phyloP scores from a whole-genome alignment of 2,888 invertebrate genomes.

The Sesia bembeciformis region DNA sequence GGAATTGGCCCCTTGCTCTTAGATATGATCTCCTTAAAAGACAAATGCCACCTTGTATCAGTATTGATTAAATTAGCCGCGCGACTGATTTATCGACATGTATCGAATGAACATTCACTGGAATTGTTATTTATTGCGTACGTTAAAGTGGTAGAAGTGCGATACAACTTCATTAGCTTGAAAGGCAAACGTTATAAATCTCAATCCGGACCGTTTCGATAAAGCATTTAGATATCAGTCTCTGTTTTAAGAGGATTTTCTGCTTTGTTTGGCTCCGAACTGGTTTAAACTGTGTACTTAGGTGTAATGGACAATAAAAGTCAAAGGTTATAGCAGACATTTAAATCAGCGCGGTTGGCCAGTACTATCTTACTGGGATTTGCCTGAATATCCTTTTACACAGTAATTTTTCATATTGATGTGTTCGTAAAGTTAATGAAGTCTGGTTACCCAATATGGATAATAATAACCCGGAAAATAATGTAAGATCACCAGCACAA shows the following conservation, averaged over 20 bases:
- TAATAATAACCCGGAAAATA: too few species aligned
- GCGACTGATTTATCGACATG: constrained; percentile 3
- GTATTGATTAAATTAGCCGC: neutral
- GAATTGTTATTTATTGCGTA: constrained; percentile 33
- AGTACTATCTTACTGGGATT: too few species aligned
- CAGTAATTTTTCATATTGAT: too few species aligned
- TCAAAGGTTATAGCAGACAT: too few species aligned
- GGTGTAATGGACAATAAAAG: too few species aligned
- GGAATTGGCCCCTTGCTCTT: neutral
- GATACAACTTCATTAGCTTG: constrained; percentile 45
- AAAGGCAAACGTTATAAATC: constrained; percentile 38
- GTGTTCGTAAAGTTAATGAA: too few species aligned
- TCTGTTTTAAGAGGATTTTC: constrained; percentile 5
- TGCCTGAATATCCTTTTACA: too few species aligned
- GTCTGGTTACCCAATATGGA: too few species aligned
- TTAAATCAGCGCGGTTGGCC: too few species aligned
- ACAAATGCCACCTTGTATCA: neutral
- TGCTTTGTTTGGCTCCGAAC: constrained; percentile 1
- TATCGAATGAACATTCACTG: constrained; percentile 21
- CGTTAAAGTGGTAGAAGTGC: constrained; percentile 31
- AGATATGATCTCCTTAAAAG: neutral
- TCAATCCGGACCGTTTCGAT: constrained; percentile 32
- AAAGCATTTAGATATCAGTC: constrained; percentile 18
- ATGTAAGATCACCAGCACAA: too few species aligned
- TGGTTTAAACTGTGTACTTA: too few species aligned